Base-by-base conservation (phyloP, 2,113 vertebrate genomes). In the Lophius piscatorius region DNA sequence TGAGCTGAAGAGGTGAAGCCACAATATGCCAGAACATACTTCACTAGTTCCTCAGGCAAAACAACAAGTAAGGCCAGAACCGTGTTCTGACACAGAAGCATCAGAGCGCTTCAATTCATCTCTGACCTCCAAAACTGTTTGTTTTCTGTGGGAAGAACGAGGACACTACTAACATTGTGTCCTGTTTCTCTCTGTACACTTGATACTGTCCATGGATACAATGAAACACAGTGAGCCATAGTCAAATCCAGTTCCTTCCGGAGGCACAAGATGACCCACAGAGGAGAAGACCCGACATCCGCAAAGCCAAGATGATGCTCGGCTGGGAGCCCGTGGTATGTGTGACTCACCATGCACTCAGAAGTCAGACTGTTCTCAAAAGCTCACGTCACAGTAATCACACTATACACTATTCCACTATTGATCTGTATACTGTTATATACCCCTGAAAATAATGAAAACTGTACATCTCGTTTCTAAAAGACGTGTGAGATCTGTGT, bases 231-330 rank as follows among this genome's bases (percentile, higher is more conserved):
- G 91, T 90, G 70, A 98, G 97, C 57, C 92, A 85, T 23, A 98
- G 98, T 89, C 94, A 98, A 87, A 99, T 99, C 85, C 94, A 95
- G 86, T 98, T 97, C 91, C 95, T 99, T 31, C 95, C 96, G 1
- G 96, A 99, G 91, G 96, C 96, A 14, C 98, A 98, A 68, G 97
- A 99, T 60, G 98, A 99, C 79, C 98, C 97, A 13, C 97, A 98
- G 85, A 96, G 97, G 83, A 91, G 97, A 79, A 93, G 95, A 78
- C 97, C 98, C 2, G 97, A 98, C 78, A 99, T 99, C 83, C 92
- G 83, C 46, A 99, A 99, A 86, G 98, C 96, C 17, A 98, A 98
- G 70, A 87, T 94, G 84, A 58, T 98, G 86, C 92, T 99, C 23
- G 95, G 94, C 34, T 99, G 98, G 98, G 96, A 98, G 52, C 97